Base-by-base conservation (phyloP, 2,888 invertebrate species). In the Lycophotia porphyrea region DNA sequence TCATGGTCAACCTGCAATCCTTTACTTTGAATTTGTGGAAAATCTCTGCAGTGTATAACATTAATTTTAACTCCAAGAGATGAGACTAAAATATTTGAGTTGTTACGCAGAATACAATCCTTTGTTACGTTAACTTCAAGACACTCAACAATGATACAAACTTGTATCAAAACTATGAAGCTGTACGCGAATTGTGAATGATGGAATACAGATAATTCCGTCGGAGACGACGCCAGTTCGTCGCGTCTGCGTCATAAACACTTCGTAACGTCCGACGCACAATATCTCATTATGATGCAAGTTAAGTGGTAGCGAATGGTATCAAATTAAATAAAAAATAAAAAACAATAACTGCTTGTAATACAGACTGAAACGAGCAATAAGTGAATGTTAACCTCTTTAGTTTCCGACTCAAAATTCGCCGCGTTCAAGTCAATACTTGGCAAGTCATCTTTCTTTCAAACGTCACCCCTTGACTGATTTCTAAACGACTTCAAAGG, bases 211-310 rank as follows among this genome's bases (percentile, higher is more conserved):
- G 88, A 87, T 88, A 88, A 86, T 63, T 60, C 75, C 58, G 61
- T 42, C 42, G 63, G 67, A 72, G 79, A 66, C 89, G 93, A 90
- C 93, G 93, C 92, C 93, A 87, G 82, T 84, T 86, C 90, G 93
- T 89, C 93, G 92, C 92, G 92, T 87, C 90, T 87, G 73, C 87
- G 90, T 90, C 89, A 92, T 93, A 93, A 93, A 93, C 92, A 92
- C 91, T 92, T 87, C 90, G 91, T 90, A 90, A 92, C 92, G 88
- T 91, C 89, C 88, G 85, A 79, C 75, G 76, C 89, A 91, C 88
- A 92, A 91, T 92, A 86, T 88, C 86, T 85, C 91, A 92, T 91
- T 92, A 90, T 90, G 88, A 89, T 88, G 89, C 85, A 89, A 88
- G 86, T 90, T 90, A 91, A 89, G 87, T 89, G 84, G 83, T 88